Percentiles rank a stretch among this genome's conserved stretches.
Evolutionary conservation across 1,140 invertebrate genomes (phyloP).

Genomic region (Scaptomyza pallida): DNA sequence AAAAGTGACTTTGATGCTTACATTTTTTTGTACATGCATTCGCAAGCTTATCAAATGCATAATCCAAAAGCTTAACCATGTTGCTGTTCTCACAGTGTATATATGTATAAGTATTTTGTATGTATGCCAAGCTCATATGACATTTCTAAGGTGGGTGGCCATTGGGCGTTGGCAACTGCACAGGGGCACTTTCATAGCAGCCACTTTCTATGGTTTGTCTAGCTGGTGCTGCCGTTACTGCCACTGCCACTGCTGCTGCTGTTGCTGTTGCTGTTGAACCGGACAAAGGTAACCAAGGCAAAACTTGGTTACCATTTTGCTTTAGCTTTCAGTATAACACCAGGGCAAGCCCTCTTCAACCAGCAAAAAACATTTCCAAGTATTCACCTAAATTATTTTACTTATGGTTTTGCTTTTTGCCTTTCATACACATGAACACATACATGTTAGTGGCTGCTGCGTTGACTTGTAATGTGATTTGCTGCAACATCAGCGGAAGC

Average conservation of each 20-base stretch:
- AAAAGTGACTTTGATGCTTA: conserved; percentile 11
- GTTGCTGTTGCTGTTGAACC: neutral
- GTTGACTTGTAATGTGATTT: conserved; percentile 1
- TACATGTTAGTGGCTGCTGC: neutral
- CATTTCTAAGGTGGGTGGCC: conserved; percentile 35
- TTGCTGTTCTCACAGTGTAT: too few species aligned
- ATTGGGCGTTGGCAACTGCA: neutral
- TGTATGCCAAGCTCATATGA: conserved; percentile 38
- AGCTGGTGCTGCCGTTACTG: neutral
- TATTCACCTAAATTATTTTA: neutral
- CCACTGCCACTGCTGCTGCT: neutral
- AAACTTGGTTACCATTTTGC: conserved; percentile 23
- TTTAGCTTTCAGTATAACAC: conserved; percentile 11
- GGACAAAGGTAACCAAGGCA: conserved; percentile 75
- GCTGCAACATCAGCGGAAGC: neutral
- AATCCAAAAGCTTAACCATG: too few species aligned
- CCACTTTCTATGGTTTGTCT: conserved; percentile 6
- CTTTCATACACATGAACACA: too few species aligned
- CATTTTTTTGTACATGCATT: too few species aligned
- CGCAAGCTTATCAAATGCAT: too few species aligned
- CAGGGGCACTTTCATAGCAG: neutral
- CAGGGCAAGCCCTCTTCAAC: neutral
- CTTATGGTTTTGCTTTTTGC: conserved; percentile 1
- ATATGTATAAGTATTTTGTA: neutral
- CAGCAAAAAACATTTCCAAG: neutral